phyloP scores from a whole-genome alignment of 2,797 vertebrate genomes.

The Poecile montanus region DNA sequence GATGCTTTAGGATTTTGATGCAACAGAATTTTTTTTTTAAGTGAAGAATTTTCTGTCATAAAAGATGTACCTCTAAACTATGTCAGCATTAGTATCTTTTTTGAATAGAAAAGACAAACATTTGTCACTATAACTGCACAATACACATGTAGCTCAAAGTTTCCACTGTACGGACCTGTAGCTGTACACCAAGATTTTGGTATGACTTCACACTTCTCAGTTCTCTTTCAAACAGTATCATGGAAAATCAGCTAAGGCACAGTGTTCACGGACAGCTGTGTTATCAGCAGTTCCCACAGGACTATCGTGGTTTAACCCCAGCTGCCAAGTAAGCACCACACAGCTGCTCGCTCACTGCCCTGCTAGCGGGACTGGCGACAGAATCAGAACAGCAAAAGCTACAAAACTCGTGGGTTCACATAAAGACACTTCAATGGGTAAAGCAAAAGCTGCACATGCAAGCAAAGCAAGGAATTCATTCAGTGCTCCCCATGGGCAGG shows the following conservation, averaged over 20 bases:
- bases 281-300: neutral
- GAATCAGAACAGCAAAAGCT: neutral
- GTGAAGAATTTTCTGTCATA: neutral
- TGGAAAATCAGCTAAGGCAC: neutral
- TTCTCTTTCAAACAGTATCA: neutral
- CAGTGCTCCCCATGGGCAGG: neutral
- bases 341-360: neutral
- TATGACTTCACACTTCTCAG: neutral
- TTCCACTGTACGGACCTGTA: neutral
- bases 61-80: neutral
- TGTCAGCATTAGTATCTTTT: neutral
- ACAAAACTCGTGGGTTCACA: neutral
- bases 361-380: fast-evolving
- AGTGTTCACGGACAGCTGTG: neutral
- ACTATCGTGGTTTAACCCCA: neutral
- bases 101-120: neutral
- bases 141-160: neutral
- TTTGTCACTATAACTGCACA: neutral
- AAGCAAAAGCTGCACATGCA: neutral
- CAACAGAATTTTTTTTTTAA: neutral
- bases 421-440: neutral
- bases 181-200: neutral
- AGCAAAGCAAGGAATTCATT: neutral
- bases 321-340: neutral
- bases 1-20: neutral